Base-by-base conservation (phyloP, 2,797 vertebrate genomes). In the Peromyscus eremicus region DNA sequence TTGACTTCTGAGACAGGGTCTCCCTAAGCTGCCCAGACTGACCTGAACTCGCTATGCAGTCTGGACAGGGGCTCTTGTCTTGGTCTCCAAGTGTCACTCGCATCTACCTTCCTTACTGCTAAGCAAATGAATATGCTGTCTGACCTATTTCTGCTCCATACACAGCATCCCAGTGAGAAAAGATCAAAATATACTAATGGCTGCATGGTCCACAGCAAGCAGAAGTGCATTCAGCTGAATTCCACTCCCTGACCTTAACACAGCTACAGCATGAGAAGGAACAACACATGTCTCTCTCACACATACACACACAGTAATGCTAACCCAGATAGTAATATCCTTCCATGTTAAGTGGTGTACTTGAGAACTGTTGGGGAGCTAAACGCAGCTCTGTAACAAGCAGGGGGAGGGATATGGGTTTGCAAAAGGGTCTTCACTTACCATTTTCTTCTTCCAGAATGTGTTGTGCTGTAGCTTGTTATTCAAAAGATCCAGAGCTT, bases 401-500 rank as follows among this genome's bases (percentile, higher is more conserved):
- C 12, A 6, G 9, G 37, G 46, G 12, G 7, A 9, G 23, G 29
- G 9, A 21, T 32, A 1, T 6, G 27, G 70, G n/a, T 17, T 12
- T 12, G 14, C 1, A 3, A 0, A 0, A 1, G 3, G 82, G 52
- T 8, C 55, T 25, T 0, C 19, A 77, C 98, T 98, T 91, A 99
- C 99, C 98, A 99, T 99, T 12, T 98, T 98, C 77, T 98, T 98
- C 71, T 98, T 98, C 99, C 99, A 99, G 55, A 92, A 97, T 0
- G 98, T 98, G 32, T 97, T 98, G 70, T 99, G 99, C 97, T 99
- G 99, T 86, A 99, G 98, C 83, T 99, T 99, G 97, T 99, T 99
- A 98, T 99, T 99, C 86, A 99, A 98, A 94, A 99, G 99, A 98
- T 99, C 99, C 99, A 99, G 99, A 0, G 99, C 99, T 97, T 99